phyloP scores from a whole-genome alignment of 2,113 vertebrate species.

The Crotalus helleri region DNA sequence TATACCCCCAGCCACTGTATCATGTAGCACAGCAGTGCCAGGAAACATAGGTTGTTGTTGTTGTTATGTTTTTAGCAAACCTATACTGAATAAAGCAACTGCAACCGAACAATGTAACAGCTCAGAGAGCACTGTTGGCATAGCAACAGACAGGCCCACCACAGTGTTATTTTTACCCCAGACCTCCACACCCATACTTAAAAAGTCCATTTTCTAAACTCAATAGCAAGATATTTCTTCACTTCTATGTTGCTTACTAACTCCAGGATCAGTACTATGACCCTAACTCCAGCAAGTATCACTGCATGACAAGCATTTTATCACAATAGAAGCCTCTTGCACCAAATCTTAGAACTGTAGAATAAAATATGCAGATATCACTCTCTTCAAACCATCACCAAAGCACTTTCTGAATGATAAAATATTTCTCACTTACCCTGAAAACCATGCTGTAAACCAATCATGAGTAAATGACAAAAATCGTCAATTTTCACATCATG shows the following conservation, averaged over 20 bases:
- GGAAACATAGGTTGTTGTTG: not conserved
- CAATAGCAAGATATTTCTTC: not conserved
- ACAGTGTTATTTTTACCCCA: not conserved
- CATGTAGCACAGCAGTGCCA: not conserved
- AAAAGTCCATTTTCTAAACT: not conserved
- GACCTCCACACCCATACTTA: not conserved
- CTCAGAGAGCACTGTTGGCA: constrained; percentile 1
- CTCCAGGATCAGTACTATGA: not conserved
- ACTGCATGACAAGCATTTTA: not conserved
- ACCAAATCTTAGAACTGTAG: not conserved
- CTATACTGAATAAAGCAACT: not conserved
- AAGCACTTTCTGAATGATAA: not conserved
- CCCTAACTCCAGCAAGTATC: not conserved
- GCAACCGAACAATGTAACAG: not conserved
- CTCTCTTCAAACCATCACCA: not conserved
- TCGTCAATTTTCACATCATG: not conserved
- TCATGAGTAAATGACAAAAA: not conserved
- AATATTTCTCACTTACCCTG: not conserved
- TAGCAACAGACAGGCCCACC: not conserved
- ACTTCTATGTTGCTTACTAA: not conserved
- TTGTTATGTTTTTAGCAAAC: not conserved
- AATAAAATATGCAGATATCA: not conserved
- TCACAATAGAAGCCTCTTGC: not conserved
- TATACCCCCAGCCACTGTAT: not conserved
- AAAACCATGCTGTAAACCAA: not conserved